Base-by-base conservation (phyloP, 2,797 vertebrate genomes). In the Hoplostethus mediterraneus region DNA sequence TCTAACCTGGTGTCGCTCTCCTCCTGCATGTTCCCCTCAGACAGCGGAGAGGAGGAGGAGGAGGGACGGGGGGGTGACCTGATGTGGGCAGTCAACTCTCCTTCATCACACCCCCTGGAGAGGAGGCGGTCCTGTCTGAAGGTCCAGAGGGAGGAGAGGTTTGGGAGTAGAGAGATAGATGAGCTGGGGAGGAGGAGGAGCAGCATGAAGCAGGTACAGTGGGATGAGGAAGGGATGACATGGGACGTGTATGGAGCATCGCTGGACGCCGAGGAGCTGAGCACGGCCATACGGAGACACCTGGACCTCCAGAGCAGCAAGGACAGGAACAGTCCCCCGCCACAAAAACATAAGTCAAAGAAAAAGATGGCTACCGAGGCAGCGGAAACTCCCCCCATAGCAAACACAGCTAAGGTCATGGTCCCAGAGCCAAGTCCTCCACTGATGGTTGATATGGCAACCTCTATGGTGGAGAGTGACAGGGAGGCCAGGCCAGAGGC, bases 161-260 rank as follows among this genome's bases (percentile, higher is more conserved):
- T 89, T 1, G 16, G 47, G 66, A 54, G 21, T 2, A 59, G 28
- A 16, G 31, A 17, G 63, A 14, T 8, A n/a, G 59, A 82, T 3
- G 63, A 75, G 40, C 1, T 73, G 1, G 87, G 77, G 12, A 84
- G 91, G 13, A 84, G 91, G 13, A 91, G 94, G 13, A 93, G 96
- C 76, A 97, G 97, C 0, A 95, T 99, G 78, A 96, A 94, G 63
- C 97, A 99, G 71, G 97, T 99, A 62, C 95, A 96, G 57, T 99
- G 97, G 97, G 98, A 99, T 12, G 94, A 97, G 0, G 96, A 98
- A 60, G 97, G 97, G 54, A 97, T 98, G 96, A 98, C 98, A 0
- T 99, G 98, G 97, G 98, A 98, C 63, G 93, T 99, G 33, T 97
- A 99, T 0, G 97, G 98, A 31, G 97, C 97, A 0, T 90, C 96